Base-by-base conservation (phyloP, 1,140 invertebrate species). In the Bombus terrestris region DNA sequence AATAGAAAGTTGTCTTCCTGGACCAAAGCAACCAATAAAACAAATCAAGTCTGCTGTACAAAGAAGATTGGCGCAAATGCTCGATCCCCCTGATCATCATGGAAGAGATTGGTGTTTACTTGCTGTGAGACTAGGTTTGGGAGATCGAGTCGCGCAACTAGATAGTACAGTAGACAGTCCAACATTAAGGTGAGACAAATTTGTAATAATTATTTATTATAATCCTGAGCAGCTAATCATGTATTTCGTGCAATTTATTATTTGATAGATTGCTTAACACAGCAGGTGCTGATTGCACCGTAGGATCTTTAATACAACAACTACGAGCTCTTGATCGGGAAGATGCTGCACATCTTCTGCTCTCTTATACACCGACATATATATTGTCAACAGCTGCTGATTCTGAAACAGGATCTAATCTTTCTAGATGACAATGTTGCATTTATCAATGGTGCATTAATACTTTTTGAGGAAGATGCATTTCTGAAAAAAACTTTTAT, bases 101-200 rank as follows among this genome's bases (percentile, higher is more conserved):
- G 98, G 98, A 22, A 95, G 97, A 86, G 98, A 98, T 92, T 98
- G 98, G 98, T 98, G 97, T 93, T 95, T 98, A 80, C 93, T 98
- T 47, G 97, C 97, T 9, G 96, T 98, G 2, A 96, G 97, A 84
- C 93, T 98, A 47, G 97, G 97, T 39, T 94, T 95, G 47, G 94
- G 94, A 10, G 95, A 95, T 90, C 92, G 92, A 37, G 95, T 95
- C 13, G 95, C 93, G 22, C 94, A 95, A 79, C 88, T 95, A 62
- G 95, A 95, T 72, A 95, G 93, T 71, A 94, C 92, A 82, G 91
- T 95, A 12, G 93, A 92, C 72, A 95, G 94, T 89, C 94, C 94
- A 71, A 95, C 94, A 15, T 86, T 95, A 59, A 92, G 94, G 94
- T 95, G 85, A 72, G 32, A 79, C 22, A 53, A 37, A 53, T 53